A percentile compares a stretch with the other conserved stretches of the same genome.
These are phyloP conservation scores for Sabatieria punctata DNA, from an alignment of 2,888 invertebrate species.

Conservation along the genomic window DNA sequence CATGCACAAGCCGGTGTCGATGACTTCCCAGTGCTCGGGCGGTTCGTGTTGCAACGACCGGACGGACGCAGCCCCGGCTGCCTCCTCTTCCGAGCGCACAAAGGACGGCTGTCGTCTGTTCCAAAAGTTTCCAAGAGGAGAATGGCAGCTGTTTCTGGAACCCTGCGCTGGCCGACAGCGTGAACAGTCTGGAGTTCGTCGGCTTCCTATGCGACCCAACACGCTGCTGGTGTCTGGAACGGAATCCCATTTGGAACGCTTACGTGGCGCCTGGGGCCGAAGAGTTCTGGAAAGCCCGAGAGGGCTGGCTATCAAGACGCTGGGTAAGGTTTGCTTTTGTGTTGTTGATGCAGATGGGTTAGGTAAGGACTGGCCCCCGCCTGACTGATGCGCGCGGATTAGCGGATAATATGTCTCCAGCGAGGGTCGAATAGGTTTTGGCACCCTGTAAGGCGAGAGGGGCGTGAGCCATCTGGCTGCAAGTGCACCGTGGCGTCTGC, in stretches of 20 bases:
- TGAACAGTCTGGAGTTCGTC: conserved; percentile 55
- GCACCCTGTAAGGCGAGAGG: no score
- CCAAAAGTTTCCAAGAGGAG: conserved; percentile 72
- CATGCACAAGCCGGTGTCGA: neutral
- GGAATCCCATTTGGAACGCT: conserved; percentile 63
- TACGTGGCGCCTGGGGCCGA: conserved; percentile 74
- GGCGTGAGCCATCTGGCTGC: no score
- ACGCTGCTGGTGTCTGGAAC: conserved; percentile 71
- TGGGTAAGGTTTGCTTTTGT: no score
- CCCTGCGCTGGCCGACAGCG: conserved; percentile 54
- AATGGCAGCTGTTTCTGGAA: conserved; percentile 93
- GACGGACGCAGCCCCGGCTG: neutral
- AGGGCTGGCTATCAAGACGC: conserved; percentile 69
- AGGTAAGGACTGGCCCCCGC: no score
- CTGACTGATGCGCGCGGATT: no score
- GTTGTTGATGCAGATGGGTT: no score
- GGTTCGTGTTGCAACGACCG: conserved; percentile 1
- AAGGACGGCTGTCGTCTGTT: conserved; percentile 60
- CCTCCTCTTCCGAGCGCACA: neutral
- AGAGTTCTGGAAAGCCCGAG: conserved; percentile 78
- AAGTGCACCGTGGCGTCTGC: no score
- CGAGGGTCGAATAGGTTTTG: no score
- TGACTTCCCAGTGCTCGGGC: conserved; percentile 5
- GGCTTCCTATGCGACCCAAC: conserved; percentile 77
- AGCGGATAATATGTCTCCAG: no score